Conservation (phyloP, 2,113 vertebrate genomes). For the Benitochromis conjunctus region DNA sequence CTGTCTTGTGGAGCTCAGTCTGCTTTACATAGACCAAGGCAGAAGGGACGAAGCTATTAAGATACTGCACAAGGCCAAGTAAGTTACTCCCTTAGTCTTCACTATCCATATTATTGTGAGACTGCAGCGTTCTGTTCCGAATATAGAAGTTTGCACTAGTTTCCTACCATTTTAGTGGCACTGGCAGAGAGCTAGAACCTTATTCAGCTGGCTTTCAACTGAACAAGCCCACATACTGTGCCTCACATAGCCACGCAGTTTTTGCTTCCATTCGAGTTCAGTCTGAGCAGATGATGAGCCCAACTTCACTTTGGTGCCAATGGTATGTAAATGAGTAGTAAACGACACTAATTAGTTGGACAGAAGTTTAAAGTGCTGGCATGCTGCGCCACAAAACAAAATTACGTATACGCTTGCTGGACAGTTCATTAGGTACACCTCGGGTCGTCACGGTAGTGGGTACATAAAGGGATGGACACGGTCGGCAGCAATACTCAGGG, state of each 20-base stretch:
- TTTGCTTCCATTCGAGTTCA: neutral
- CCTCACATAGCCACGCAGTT: neutral
- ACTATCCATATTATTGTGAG: neutral
- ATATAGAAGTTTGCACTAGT: neutral
- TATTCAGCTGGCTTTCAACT: neutral
- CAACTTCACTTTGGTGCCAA: neutral
- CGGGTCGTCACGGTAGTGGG: rapidly evolving
- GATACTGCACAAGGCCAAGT: constrained; percentile 78
- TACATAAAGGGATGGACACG: neutral
- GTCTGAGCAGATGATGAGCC: neutral
- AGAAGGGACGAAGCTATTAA: constrained; percentile 74
- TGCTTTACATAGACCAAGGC: constrained; percentile 71
- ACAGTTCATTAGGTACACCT: neutral
- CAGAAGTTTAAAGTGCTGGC: neutral
- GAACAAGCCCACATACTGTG: neutral
- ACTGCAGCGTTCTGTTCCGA: neutral
- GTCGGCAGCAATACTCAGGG: too few relatives aligned
- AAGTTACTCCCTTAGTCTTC: constrained; percentile 8
- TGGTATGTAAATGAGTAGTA: neutral
- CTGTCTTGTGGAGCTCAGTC: constrained; percentile 73
- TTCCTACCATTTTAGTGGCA: neutral
- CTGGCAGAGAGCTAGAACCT: neutral
- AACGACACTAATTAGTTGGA: neutral
- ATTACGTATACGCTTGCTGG: neutral
- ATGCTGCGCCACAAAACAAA: neutral